Conservation (phyloP, 2,888 invertebrate genomes). For the Dicycla oo region DNA sequence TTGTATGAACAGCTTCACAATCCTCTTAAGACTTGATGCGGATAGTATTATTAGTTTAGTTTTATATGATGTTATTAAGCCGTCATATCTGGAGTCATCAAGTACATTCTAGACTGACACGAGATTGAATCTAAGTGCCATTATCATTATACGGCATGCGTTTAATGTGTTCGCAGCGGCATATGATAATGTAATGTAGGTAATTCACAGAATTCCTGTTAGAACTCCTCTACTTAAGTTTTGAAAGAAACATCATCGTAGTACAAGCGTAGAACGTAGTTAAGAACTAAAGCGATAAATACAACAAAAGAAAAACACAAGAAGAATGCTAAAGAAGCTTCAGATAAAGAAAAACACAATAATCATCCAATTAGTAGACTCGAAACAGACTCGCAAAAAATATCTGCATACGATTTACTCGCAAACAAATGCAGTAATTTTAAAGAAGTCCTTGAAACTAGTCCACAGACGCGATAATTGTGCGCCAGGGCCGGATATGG, state of each 20-base stretch:
- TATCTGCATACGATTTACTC: slow-evolving; percentile 46
- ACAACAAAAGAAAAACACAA: slow-evolving; percentile 4
- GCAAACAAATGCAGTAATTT: slow-evolving; percentile 57
- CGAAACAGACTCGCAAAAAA: slow-evolving; percentile 12
- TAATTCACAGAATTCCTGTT: neutral
- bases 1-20: too few species aligned
- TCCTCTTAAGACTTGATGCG: slow-evolving; percentile 27
- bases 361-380: slow-evolving; percentile 23
- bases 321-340: neutral
- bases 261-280: too few species aligned
- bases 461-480: slow-evolving; percentile 63
- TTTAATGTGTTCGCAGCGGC: neutral
- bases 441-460: slow-evolving; percentile 62
- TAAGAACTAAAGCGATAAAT: neutral
- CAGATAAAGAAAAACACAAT: slow-evolving; percentile 1
- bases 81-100: slow-evolving; percentile 48
- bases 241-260: neutral
- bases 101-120: slow-evolving; percentile 41
- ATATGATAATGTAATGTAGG: neutral
- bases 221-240: neutral
- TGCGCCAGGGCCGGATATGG: slow-evolving; percentile 55
- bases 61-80: slow-evolving; percentile 34
- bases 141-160: slow-evolving; percentile 35
- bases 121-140: slow-evolving; percentile 52
- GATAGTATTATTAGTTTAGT: slow-evolving; percentile 18